Evolutionary conservation across 2,888 invertebrate species (phyloP).

Genomic region (Amphimallon solstitiale): DNA sequence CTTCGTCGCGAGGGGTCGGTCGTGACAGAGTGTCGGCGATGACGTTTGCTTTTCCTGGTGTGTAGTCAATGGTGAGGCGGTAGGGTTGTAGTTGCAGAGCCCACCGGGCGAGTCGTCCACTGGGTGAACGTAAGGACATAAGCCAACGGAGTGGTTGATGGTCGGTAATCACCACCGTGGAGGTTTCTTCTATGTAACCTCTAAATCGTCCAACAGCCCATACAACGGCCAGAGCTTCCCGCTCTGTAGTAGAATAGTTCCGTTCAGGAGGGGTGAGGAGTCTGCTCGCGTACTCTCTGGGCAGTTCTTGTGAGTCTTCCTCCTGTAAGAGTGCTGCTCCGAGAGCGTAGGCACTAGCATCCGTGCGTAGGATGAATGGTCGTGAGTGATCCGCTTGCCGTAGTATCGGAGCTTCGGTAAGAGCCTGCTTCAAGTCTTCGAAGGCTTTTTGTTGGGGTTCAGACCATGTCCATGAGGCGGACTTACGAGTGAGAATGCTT

Average conservation of each 20-base stretch:
- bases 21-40: conserved; percentile 57
- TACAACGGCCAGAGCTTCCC: conserved; percentile 49
- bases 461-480: too few relatives aligned
- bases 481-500: too few relatives aligned
- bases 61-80: conserved; percentile 55
- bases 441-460: too few relatives aligned
- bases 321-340: conserved; percentile 46
- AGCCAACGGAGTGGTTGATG: conserved; percentile 64
- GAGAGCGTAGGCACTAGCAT: conserved; percentile 48
- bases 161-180: conserved; percentile 59
- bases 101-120: conserved; percentile 60
- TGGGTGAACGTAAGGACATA: conserved; percentile 54
- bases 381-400: conserved; percentile 42
- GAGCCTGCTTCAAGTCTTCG: too few relatives aligned
- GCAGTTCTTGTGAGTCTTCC: conserved; percentile 43
- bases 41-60: conserved; percentile 54
- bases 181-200: conserved; percentile 57
- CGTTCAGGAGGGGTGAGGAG: conserved; percentile 47
- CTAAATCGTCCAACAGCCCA: conserved; percentile 59
- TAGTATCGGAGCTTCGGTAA: conserved; percentile 48
- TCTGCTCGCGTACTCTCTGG: conserved; percentile 51
- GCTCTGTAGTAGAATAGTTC: conserved; percentile 49
- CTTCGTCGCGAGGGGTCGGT: conserved; percentile 36
- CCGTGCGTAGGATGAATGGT: conserved; percentile 49
- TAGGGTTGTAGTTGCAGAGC: conserved; percentile 56